These are phyloP conservation scores for Phaetusa simplex DNA, from an alignment of 2,113 vertebrate genomes.

Conservation along the genomic window DNA sequence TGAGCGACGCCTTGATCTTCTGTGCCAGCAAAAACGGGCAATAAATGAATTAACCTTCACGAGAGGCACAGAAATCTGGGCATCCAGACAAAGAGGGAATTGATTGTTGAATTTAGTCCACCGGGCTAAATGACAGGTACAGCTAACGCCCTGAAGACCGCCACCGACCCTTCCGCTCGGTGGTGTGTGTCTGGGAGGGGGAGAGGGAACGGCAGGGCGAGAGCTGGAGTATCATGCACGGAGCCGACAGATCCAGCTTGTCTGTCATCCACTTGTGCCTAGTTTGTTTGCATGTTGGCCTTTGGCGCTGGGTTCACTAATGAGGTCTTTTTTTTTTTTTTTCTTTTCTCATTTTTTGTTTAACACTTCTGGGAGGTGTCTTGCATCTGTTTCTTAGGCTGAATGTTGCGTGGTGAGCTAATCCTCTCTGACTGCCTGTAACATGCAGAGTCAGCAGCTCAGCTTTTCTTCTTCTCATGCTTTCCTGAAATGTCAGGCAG, in stretches of 20 bases:
- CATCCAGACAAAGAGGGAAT: not conserved
- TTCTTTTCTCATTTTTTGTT: not conserved
- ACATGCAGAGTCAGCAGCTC: conserved; percentile 9
- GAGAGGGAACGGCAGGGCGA: not conserved
- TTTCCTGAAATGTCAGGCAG: not conserved
- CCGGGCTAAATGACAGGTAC: not conserved
- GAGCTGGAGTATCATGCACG: not conserved
- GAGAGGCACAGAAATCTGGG: not conserved
- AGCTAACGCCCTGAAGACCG: not conserved
- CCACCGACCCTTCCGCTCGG: accelerated
- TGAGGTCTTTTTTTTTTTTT: not conserved
- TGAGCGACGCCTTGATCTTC: not conserved
- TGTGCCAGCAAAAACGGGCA: not conserved
- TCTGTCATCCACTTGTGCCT: not conserved
- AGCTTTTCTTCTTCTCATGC: not conserved
- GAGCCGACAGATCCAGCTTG: not conserved
- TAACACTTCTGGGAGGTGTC: not conserved
- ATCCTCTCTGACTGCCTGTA: not conserved
- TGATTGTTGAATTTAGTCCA: not conserved
- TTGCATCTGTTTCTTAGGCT: not conserved
- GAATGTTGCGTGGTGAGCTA: not conserved
- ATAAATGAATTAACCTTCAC: not conserved
- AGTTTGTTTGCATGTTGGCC: not conserved
- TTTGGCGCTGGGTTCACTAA: not conserved
- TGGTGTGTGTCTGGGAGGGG: not conserved